These are phyloP conservation scores for Chelonus insularis DNA, from an alignment of 1,140 invertebrate species.

Conservation along the genomic window DNA sequence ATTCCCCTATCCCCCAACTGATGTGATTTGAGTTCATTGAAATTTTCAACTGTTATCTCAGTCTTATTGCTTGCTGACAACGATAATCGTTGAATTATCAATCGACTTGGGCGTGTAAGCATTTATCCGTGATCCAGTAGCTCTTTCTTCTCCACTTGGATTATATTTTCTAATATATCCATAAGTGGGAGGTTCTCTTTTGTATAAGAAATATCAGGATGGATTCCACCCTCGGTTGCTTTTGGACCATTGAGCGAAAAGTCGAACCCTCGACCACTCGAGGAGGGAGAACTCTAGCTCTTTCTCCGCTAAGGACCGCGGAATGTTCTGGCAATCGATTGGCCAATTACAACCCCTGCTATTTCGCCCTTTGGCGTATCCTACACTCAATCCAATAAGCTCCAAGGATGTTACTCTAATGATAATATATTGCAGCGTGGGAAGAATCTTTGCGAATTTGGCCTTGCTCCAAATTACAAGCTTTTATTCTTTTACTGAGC, in stretches of 20 bases:
- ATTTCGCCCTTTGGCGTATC: constrained; percentile 5
- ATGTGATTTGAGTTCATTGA: background rate
- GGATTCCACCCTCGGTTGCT: constrained; percentile 10
- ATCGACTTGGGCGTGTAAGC: constrained; percentile 36
- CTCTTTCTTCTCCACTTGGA: constrained; percentile 15
- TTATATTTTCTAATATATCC: background rate
- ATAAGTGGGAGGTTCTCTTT: background rate
- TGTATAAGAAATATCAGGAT: background rate
- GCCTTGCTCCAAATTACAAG: constrained; percentile 9
- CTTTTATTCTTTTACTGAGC: background rate
- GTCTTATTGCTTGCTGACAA: background rate
- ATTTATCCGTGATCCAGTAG: constrained; percentile 48
- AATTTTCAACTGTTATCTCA: background rate
- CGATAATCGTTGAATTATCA: constrained; percentile 40
- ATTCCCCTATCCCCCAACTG: background rate
- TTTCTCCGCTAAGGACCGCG: background rate
- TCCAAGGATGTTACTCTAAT: background rate
- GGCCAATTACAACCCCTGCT: constrained; percentile 18
- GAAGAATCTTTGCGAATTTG: background rate
- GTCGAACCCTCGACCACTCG: constrained; percentile 22
- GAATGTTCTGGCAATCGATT: constrained; percentile 25
- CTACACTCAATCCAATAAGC: background rate
- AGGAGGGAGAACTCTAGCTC: background rate
- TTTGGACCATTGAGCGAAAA: constrained; percentile 19
- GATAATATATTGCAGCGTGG: constrained; percentile 1